phyloP scores from a whole-genome alignment of 2,888 invertebrate species.

The Melinaea menophilus region DNA sequence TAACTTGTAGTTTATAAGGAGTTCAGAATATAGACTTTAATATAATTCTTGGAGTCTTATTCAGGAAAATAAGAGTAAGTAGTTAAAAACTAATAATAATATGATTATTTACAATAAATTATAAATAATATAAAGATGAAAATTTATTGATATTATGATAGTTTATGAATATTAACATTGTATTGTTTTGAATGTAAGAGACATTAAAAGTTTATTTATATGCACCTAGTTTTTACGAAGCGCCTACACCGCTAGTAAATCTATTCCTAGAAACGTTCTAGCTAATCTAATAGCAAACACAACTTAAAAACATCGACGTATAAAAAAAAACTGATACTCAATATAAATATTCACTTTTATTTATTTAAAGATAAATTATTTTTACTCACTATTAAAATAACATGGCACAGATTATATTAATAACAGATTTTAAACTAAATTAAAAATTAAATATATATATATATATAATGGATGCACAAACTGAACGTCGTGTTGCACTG shows the following conservation, averaged over 20 bases:
- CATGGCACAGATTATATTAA: constrained; percentile 14
- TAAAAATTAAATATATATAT: neutral
- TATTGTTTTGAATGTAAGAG: neutral
- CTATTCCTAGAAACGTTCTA: constrained; percentile 11
- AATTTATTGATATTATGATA: no score
- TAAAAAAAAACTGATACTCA: constrained; percentile 11
- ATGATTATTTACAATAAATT: no score
- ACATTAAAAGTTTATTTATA: constrained; percentile 5
- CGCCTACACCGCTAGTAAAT: constrained; percentile 11
- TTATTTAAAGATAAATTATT: constrained; percentile 6
- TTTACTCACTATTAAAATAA: constrained; percentile 22
- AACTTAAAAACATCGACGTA: neutral
- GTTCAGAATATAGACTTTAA: no score
- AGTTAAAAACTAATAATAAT: no score
- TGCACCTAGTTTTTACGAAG: constrained; percentile 1
- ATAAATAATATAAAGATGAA: no score
- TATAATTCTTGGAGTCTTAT: no score
- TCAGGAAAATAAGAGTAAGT: no score
- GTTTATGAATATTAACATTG: no score
- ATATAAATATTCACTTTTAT: constrained; percentile 2
- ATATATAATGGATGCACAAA: constrained; percentile 16
- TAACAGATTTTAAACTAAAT: neutral
- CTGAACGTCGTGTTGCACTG: constrained; percentile 48
- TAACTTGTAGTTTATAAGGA: no score
- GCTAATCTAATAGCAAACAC: neutral